A percentile compares a stretch with the other conserved stretches of the same genome.
Evolutionary conservation across 2,113 vertebrate species (phyloP).

Genomic region (Nettapus auritus): DNA sequence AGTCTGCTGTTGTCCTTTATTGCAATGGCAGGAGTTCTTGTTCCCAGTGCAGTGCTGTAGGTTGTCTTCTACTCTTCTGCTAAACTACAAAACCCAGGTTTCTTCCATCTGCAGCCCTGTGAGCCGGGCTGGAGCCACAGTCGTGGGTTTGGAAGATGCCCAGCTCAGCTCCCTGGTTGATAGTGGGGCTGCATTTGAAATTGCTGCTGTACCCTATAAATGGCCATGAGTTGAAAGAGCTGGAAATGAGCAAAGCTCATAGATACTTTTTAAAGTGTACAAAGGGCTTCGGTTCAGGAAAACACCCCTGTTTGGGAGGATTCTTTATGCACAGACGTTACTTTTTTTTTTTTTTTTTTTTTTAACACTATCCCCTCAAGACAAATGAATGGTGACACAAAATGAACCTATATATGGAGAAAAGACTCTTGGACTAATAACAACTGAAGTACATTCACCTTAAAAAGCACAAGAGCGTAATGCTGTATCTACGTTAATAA

Average conservation of each 20-base stretch:
- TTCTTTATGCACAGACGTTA: not conserved
- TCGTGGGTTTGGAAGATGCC: not conserved
- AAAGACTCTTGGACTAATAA: not conserved
- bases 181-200: not conserved
- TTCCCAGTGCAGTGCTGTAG: not conserved
- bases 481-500: not conserved
- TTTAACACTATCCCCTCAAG: not conserved
- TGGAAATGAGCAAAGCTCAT: not conserved
- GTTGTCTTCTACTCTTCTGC: not conserved
- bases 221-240: not conserved
- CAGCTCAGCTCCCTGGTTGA: not conserved
- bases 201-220: not conserved
- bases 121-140: not conserved
- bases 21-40: not conserved
- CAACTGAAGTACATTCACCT: not conserved
- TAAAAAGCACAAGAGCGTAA: not conserved
- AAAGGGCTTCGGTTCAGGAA: not conserved
- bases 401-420: not conserved
- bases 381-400: not conserved
- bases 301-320: not conserved
- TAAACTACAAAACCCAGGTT: fast-evolving
- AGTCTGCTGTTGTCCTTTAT: not conserved
- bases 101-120: not conserved
- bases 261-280: not conserved
- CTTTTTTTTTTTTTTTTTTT: not conserved